Percentiles rank a stretch among this genome's conserved stretches.
Conservation (phyloP, 2,113 vertebrate genomes). For the Amphiprion ocellaris region DNA sequence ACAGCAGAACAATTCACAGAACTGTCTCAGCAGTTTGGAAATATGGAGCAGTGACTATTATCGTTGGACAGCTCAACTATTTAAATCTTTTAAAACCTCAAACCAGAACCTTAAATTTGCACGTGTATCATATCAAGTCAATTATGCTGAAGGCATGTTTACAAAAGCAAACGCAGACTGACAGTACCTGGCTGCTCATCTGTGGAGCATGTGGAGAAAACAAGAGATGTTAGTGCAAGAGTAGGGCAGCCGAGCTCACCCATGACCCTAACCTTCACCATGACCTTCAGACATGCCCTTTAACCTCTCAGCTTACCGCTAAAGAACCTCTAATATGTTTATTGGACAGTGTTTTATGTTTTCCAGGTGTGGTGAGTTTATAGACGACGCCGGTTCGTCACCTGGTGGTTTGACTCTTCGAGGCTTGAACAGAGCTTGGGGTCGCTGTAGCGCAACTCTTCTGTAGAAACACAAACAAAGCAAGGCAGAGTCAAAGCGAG, state of each 20-base stretch:
- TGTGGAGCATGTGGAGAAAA: constrained; percentile 75
- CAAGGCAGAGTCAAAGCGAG: constrained; percentile 3
- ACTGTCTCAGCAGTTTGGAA: constrained; percentile 20
- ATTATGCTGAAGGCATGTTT: constrained; percentile 27
- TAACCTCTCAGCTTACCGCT: constrained; percentile 31
- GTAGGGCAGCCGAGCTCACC: constrained; percentile 18
- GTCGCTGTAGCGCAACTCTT: constrained; percentile 90
- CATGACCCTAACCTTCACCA: constrained; percentile 36
- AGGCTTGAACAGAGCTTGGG: constrained; percentile 87
- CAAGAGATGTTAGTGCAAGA: constrained; percentile 31
- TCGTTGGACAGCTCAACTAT: constrained; percentile 8
- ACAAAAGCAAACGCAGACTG: constrained; percentile 19
- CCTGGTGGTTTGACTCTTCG: constrained; percentile 87
- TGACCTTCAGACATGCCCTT: constrained; percentile 46
- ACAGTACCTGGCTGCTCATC: constrained; percentile 66
- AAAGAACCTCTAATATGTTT: constrained; percentile 32
- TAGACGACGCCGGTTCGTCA: constrained; percentile 73
- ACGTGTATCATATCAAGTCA: constrained; percentile 10
- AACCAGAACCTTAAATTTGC: constrained; percentile 27
- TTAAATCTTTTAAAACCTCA: constrained; percentile 40
- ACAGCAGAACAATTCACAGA: constrained; percentile 6
- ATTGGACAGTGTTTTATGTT: constrained; percentile 52
- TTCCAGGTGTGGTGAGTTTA: constrained; percentile 51
- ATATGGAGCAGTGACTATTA: constrained; percentile 10
- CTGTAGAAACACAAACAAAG: constrained; percentile 78